Base-by-base conservation (phyloP, 1,140 invertebrate species). In the Planococcus citri region DNA sequence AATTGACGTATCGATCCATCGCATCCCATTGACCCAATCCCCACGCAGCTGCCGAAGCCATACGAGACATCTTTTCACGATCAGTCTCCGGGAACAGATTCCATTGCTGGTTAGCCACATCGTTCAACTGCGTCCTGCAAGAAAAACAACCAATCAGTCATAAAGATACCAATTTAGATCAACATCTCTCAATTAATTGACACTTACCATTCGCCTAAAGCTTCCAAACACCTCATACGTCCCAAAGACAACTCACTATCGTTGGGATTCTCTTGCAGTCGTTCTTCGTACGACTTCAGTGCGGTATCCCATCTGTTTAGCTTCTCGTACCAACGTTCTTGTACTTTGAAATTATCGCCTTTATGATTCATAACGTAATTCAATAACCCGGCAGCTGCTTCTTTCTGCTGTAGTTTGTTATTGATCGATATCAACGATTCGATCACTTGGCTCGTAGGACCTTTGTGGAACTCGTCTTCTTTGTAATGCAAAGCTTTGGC, bases 401-500 rank as follows among this genome's bases (percentile, higher is more conserved):
- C 97, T 72, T 95, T 92, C 75, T 99, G 95, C 77, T 99, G 96
- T 12, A 99, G 79, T 79, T 99, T 99, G 77, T 99, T 99, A 76
- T 99, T 99, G 71, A 98, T 98, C 14, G 94, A 92, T 74, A 98
- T 98, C 0, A 98, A 80, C 2, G 92, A 87, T 77, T 97, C 95
- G 2, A 97, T 87, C 0, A 97, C 91, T 72, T 91, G 87, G 24
- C 89, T 86, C 27, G 83, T 89, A n/a, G 83, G 81, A 1, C 78
- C 81, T 72, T 81, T 79, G 70, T 87, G 86, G 75, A 98, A 99
- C 77, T 99, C 94, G 75, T 97, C 92, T 80, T 99, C 97, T 81
- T 97, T 98, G 77, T 99, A 99, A 78, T 98, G 94, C 24, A 99
- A 77, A 0, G 97, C 97, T 81, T 99, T 99, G 0, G 97, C 96